Evolutionary conservation across 2,888 invertebrate species (phyloP).

Genomic region (Neoaliturus tenellus): DNA sequence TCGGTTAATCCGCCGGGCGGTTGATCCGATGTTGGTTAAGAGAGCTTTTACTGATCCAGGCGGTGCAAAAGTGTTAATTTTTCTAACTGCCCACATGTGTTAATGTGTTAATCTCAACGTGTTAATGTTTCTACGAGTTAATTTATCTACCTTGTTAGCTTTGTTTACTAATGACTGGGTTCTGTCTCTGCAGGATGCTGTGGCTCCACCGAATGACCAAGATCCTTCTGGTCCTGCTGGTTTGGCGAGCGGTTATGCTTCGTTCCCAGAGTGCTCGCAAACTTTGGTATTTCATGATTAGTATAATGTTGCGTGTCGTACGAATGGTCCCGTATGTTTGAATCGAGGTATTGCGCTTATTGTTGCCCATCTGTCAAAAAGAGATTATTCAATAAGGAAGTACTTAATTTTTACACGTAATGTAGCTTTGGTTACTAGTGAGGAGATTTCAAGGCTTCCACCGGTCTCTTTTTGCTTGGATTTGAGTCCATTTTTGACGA

Average conservation of each 20-base stretch:
- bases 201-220: conserved; percentile 70
- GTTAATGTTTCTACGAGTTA: no score
- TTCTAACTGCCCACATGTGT: no score
- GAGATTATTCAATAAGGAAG: conserved; percentile 30
- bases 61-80: no score
- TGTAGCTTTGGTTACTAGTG: conserved; percentile 42
- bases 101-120: no score
- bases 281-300: conserved; percentile 74
- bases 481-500: neutral
- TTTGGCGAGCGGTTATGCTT: conserved; percentile 80
- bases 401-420: conserved; percentile 48
- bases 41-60: no score
- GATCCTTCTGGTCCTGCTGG: conserved; percentile 68
- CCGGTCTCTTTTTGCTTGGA: conserved; percentile 26
- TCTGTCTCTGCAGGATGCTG: conserved; percentile 68
- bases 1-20: no score
- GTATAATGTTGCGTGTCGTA: conserved; percentile 74
- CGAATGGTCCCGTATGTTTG: conserved; percentile 67
- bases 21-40: no score
- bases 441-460: conserved; percentile 27
- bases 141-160: no score
- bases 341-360: conserved; percentile 43
- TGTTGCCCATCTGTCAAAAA: conserved; percentile 49
- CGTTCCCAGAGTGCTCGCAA: conserved; percentile 75
- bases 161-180: conserved; percentile 67